A percentile compares a stretch with the other conserved stretches of the same genome.
Evolutionary conservation across 2,797 vertebrate species (phyloP).

Genomic region (Cynopterus sphinx): DNA sequence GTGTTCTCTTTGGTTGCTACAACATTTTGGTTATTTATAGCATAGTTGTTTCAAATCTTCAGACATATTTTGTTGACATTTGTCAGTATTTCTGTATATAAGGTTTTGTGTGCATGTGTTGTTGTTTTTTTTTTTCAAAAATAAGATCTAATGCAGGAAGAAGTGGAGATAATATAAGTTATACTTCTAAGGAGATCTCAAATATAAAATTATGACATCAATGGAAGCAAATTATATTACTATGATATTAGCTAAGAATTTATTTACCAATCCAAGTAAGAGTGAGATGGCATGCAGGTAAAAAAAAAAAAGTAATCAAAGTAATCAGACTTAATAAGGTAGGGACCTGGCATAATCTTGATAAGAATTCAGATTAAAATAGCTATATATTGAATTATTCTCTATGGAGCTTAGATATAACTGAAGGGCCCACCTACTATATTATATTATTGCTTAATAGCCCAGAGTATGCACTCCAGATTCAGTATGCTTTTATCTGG

Average conservation of each 20-base stretch:
- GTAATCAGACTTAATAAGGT: neutral
- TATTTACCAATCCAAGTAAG: neutral
- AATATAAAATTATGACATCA: neutral
- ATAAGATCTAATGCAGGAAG: neutral
- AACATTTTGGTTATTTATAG: neutral
- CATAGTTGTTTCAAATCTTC: neutral
- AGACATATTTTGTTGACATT: neutral
- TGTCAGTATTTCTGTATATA: neutral
- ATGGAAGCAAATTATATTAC: neutral
- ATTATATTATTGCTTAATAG: neutral
- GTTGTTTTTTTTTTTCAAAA: neutral
- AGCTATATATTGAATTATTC: neutral
- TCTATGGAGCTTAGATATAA: neutral
- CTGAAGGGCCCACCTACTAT: neutral
- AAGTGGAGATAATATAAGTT: neutral
- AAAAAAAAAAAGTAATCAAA: neutral
- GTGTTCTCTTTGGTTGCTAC: neutral
- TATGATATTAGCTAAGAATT: neutral
- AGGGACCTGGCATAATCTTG: neutral
- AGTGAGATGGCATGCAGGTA: neutral
- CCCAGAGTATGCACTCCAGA: neutral
- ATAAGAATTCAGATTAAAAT: neutral
- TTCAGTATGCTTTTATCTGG: neutral
- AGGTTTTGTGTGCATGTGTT: neutral
- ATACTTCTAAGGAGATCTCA: neutral